Evolutionary conservation across 1,140 invertebrate species (phyloP), one percentile per base, ranked within the genome.

Genomic region (Lepidurus apus): DNA sequence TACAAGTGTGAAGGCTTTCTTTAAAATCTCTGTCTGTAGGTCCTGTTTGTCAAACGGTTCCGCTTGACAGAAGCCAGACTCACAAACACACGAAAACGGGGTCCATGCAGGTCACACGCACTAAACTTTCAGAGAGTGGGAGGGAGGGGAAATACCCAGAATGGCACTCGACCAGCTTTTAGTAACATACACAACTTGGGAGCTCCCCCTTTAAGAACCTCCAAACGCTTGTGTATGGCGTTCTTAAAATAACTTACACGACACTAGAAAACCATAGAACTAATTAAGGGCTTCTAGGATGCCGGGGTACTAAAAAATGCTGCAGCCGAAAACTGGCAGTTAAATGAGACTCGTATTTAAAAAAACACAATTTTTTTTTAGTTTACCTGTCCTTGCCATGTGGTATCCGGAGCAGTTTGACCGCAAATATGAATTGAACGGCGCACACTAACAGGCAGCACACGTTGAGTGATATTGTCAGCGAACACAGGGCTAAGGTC

Each of bases 381-480:
- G 0, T 4, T 65, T 65, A 65, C 53, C 53, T 65, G 53, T 65
- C 53, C 21, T 65, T 65, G 53, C 53, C 53, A 65, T 65, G 53
- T 17, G 53, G 53, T 43, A 92, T 91, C 82, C 93, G 92, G 80
- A 94, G 90, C 82, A 97, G 89, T 87, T 96, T 96, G 78, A 96
- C 92, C 42, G 94, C 93, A 85, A 96, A 96, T 81, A 96, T 89
- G 87, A 95, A 96, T 87, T 97, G 95, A 82, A 96, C 95, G 80
- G 93, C 92, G 88, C 95, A 97, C 78, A 97, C 94, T 80, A 97
- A 89, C 53, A 96, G 87, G 84, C 94, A 96, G 86, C 94, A 95
- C 21, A 96, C 88, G 85, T 96, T 94, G 43, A 96, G 86, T 0
- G 93, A 94, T 34, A 96, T 86, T 34, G 94, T 95, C 78, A 96